Conservation (phyloP, 2,888 invertebrate genomes). For the Pecten maximus region DNA sequence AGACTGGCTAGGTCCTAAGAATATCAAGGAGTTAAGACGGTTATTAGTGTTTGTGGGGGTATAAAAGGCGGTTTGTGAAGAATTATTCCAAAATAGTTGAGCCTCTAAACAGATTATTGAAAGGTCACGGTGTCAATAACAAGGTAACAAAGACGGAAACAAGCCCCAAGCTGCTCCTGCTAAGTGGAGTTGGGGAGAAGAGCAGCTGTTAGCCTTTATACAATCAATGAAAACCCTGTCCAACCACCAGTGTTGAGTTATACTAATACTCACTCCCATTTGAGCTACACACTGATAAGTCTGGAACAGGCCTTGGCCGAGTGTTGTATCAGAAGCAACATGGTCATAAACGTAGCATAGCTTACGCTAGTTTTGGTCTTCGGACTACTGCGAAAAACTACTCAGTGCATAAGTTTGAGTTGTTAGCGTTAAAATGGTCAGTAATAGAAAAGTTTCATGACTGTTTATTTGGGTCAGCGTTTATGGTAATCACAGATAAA, state of each 20-base stretch:
- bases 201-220: conserved; percentile 40
- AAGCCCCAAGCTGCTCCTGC: conserved; percentile 16
- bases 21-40: conserved; percentile 42
- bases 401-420: background rate
- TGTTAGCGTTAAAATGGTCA: background rate
- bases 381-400: background rate
- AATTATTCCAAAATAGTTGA: conserved; percentile 48
- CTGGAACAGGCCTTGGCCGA: background rate
- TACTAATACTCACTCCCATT: background rate
- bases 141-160: background rate
- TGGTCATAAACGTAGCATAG: background rate
- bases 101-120: conserved; percentile 51
- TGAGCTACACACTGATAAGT: background rate
- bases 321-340: background rate
- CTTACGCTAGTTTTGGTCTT: background rate
- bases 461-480: background rate
- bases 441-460: background rate
- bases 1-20: conserved; percentile 50
- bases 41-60: conserved; percentile 53
- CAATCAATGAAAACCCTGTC: background rate
- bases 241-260: background rate
- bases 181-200: conserved; percentile 39
- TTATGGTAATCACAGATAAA: conserved; percentile 43
- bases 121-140: conserved; percentile 43
- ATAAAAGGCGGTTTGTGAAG: conserved; percentile 52